These are phyloP conservation scores for Harpagus bidentatus DNA, from an alignment of 2,113 vertebrate genomes.

Conservation along the genomic window DNA sequence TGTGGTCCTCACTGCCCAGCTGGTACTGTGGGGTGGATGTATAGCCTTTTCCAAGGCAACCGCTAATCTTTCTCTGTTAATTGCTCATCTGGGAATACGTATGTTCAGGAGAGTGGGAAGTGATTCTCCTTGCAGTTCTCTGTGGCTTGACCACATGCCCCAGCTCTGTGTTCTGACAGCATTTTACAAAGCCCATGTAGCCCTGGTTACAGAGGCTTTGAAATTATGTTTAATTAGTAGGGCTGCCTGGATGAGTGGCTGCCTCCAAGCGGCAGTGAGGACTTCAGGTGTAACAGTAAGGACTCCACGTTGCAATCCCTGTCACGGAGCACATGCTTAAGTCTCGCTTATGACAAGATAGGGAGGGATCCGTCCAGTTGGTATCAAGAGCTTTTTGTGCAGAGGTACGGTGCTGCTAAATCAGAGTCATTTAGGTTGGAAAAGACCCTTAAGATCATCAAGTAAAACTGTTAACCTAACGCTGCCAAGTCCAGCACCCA, in stretches of 20 bases:
- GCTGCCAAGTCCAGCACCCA: background rate
- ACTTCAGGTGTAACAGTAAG: background rate
- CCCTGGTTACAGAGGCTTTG: background rate
- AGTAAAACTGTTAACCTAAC: background rate
- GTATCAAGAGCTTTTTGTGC: background rate
- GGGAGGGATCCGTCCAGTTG: background rate
- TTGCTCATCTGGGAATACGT: background rate
- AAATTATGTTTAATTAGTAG: background rate
- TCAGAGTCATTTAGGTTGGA: background rate
- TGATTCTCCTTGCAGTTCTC: background rate
- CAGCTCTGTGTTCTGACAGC: background rate
- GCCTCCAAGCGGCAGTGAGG: background rate
- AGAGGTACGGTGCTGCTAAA: background rate
- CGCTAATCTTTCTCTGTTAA: slow-evolving; percentile 53
- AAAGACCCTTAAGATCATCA: background rate
- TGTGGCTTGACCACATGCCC: background rate
- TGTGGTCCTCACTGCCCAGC: slow-evolving; percentile 36
- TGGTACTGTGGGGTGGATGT: background rate
- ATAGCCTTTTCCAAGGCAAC: slow-evolving; percentile 12
- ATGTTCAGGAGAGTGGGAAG: background rate
- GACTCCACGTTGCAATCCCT: background rate
- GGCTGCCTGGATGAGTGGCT: background rate
- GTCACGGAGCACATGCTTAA: background rate
- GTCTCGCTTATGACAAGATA: background rate
- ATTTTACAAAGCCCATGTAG: background rate